phyloP scores from a whole-genome alignment of 2,888 invertebrate species.

The Strigamia crassipes region DNA sequence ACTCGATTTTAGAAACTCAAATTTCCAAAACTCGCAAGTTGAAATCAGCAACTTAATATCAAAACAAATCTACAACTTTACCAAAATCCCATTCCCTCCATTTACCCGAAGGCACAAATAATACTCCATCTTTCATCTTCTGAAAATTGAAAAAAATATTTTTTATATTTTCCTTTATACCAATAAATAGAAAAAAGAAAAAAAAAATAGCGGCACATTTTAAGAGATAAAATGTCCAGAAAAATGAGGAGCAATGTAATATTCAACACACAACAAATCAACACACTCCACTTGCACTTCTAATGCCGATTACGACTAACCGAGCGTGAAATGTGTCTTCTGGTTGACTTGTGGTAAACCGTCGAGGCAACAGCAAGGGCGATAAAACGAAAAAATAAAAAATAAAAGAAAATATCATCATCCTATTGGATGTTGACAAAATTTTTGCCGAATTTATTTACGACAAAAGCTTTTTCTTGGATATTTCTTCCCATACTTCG shows the following conservation, averaged over 20 bases:
- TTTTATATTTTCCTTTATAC: too few species aligned
- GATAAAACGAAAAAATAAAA: background rate
- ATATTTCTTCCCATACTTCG: background rate
- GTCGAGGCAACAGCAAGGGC: background rate
- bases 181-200: too few species aligned
- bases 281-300: background rate
- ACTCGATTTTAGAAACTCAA: background rate
- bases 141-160: too few species aligned
- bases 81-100: too few species aligned
- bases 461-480: background rate
- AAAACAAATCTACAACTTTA: too few species aligned
- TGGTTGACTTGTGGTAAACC: slow-evolving; percentile 31
- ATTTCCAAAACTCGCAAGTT: background rate
- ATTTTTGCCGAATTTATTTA: slow-evolving; percentile 13
- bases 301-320: slow-evolving; percentile 28
- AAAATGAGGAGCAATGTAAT: background rate
- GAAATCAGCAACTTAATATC: too few species aligned
- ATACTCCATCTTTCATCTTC: too few species aligned
- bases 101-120: too few species aligned
- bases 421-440: background rate
- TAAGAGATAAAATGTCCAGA: too few species aligned
- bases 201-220: too few species aligned
- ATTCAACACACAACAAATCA: background rate
- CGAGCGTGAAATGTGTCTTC: slow-evolving; percentile 22
- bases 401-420: background rate